A percentile compares a stretch with the other conserved stretches of the same genome.
Conservation (phyloP, 2,113 vertebrate genomes). For the Cichladusa arquata region DNA sequence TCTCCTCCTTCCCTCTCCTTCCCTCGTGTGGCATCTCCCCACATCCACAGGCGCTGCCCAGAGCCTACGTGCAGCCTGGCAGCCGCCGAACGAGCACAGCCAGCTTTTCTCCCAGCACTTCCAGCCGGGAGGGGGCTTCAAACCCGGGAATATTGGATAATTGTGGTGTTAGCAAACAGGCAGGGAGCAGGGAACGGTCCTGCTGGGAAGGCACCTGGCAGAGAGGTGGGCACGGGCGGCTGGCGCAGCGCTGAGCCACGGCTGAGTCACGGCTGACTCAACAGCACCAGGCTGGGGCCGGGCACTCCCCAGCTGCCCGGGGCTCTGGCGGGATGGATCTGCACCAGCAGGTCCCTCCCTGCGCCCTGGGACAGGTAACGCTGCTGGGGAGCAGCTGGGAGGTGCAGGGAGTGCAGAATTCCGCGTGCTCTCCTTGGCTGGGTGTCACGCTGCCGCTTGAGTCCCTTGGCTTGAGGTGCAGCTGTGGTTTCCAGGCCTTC, state of each 20-base stretch:
- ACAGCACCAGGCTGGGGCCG: neutral
- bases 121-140: neutral
- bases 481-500: neutral
- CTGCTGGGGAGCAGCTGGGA: neutral
- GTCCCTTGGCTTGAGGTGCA: neutral
- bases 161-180: fast-evolving
- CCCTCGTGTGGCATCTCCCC: neutral
- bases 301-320: neutral
- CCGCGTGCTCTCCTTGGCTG: neutral
- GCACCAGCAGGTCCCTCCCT: neutral
- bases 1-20: neutral
- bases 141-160: fast-evolving
- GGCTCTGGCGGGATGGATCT: fast-evolving
- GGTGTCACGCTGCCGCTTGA: fast-evolving
- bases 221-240: neutral
- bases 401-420: fast-evolving
- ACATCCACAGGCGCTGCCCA: neutral
- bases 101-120: neutral
- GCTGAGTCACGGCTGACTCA: slow-evolving; percentile 55
- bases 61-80: slow-evolving; percentile 41
- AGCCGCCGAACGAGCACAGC: neutral
- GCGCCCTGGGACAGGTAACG: fast-evolving
- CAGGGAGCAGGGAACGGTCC: neutral
- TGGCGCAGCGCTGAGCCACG: neutral
- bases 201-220: neutral